Percentiles rank a stretch among this genome's conserved stretches.
These are phyloP conservation scores for Brachionus paranguensis DNA, from an alignment of 1,140 invertebrate species.

Conservation along the genomic window DNA sequence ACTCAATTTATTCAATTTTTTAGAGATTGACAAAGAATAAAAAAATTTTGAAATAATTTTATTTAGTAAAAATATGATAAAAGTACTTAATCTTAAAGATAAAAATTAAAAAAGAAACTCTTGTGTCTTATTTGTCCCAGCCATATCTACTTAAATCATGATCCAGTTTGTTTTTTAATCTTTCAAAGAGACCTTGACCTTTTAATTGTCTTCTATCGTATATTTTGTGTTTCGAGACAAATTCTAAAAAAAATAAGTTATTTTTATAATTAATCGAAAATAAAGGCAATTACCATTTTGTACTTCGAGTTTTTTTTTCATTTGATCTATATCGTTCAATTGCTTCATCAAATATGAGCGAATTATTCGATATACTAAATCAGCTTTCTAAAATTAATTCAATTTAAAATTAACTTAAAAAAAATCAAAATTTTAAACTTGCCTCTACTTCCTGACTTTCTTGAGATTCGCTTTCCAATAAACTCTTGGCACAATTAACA, in stretches of 20 bases:
- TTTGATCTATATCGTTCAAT: background rate
- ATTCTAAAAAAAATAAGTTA: background rate
- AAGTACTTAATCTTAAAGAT: background rate
- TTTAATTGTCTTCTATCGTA: conserved; percentile 5
- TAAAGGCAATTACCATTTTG: background rate
- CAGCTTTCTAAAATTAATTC: background rate
- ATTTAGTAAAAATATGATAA: too few relatives aligned
- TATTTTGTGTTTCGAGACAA: background rate
- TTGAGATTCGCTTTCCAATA: background rate
- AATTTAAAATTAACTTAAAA: background rate
- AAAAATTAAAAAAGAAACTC: background rate
- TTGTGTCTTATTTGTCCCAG: conserved; percentile 1
- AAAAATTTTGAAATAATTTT: too few relatives aligned
- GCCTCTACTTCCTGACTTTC: background rate
- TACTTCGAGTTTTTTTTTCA: background rate
- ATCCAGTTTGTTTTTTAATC: conserved; percentile 14
- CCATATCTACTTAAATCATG: conserved; percentile 19
- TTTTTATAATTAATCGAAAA: background rate
- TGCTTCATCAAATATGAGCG: background rate
- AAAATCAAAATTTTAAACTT: background rate
- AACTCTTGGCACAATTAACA: background rate
- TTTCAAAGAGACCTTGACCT: conserved; percentile 14
- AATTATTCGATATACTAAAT: background rate
- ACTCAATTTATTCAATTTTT: too few relatives aligned
- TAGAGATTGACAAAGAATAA: too few relatives aligned